phyloP scores from a whole-genome alignment of 2,797 vertebrate species.

The Argyrosomus regius region DNA sequence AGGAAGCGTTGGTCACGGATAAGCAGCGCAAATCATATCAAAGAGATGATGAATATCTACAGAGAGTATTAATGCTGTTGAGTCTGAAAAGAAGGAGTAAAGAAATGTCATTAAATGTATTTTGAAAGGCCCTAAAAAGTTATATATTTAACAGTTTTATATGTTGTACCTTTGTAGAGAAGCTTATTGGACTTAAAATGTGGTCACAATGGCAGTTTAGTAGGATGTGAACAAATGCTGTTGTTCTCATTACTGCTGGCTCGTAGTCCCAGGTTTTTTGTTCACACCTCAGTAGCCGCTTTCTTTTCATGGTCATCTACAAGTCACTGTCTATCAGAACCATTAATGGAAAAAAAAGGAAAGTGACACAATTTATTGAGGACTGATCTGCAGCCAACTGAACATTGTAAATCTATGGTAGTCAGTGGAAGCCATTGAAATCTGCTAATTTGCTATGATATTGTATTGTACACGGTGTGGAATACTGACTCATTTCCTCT shows the following conservation, averaged over 20 bases:
- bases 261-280: slow-evolving; percentile 88
- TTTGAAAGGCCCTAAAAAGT: slow-evolving; percentile 98
- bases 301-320: slow-evolving; percentile 87
- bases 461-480: slow-evolving; percentile 89
- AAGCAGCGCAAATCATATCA: slow-evolving; percentile 62
- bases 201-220: slow-evolving; percentile 90
- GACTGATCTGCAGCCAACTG: slow-evolving; percentile 79
- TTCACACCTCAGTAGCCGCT: slow-evolving; percentile 90
- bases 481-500: slow-evolving; percentile 86
- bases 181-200: slow-evolving; percentile 97
- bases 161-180: slow-evolving; percentile 99
- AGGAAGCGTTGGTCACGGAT: slow-evolving; percentile 85
- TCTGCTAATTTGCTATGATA: slow-evolving; percentile 88
- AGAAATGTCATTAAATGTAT: slow-evolving; percentile 99
- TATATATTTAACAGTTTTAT: slow-evolving; percentile 99
- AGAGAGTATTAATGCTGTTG: slow-evolving; percentile 64
- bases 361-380: slow-evolving; percentile 74
- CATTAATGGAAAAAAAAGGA: slow-evolving; percentile 79
- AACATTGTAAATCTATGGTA: slow-evolving; percentile 88
- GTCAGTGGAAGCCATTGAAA: slow-evolving; percentile 89
- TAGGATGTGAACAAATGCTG: slow-evolving; percentile 89
- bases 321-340: slow-evolving; percentile 83
- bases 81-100: slow-evolving; percentile 87
- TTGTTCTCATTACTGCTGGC: slow-evolving; percentile 88
- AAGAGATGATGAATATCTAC: slow-evolving; percentile 66